Conservation (phyloP, 1,140 invertebrate species). For the Nasonia vitripennis region DNA sequence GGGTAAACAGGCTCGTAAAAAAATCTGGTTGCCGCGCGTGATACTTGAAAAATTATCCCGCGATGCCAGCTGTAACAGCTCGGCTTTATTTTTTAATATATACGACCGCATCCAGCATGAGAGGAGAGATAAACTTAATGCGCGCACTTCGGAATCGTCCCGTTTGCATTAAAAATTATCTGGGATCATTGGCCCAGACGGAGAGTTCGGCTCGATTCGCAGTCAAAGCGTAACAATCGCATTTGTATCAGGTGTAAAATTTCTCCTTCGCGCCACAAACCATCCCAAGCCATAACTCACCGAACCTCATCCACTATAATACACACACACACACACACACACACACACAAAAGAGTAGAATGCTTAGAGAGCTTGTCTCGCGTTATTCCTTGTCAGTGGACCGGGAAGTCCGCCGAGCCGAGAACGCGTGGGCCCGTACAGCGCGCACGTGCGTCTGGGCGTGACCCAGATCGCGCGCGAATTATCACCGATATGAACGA, state of each 20-base stretch:
- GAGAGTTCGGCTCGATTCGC: too few species aligned
- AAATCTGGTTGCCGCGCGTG: background rate
- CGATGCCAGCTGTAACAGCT: too few species aligned
- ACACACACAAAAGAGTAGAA: too few species aligned
- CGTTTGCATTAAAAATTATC: background rate
- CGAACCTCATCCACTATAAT: background rate
- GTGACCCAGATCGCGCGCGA: constrained; percentile 15
- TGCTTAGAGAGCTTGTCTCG: background rate
- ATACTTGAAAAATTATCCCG: background rate
- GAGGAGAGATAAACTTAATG: background rate
- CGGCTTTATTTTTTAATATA: too few species aligned
- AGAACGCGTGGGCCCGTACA: background rate
- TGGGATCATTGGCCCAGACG: background rate
- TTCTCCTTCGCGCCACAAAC: too few species aligned
- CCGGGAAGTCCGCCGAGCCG: background rate
- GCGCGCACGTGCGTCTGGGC: constrained; percentile 6
- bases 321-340: background rate
- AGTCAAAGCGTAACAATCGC: too few species aligned
- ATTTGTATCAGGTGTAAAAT: too few species aligned
- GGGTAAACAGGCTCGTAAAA: constrained; percentile 30
- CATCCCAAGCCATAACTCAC: too few species aligned
- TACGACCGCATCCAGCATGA: background rate
- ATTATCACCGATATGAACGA: constrained; percentile 6
- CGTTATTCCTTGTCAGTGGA: background rate
- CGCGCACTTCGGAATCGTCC: background rate